Evolutionary conservation across 2,113 vertebrate genomes (phyloP).

Genomic region (Sphaerodactylus townsendi): DNA sequence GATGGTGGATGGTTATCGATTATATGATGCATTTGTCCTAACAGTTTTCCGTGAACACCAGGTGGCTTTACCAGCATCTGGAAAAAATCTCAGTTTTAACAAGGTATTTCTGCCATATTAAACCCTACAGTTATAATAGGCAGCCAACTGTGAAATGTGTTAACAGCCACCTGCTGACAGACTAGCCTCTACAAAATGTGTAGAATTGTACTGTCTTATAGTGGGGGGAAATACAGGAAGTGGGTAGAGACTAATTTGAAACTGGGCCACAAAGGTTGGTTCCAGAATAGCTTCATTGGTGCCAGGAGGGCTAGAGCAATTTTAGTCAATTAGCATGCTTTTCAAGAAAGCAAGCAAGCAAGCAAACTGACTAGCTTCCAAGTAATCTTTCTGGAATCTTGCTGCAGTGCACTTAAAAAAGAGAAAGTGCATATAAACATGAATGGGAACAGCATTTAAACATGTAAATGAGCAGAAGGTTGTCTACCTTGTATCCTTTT

Average conservation of each 20-base stretch:
- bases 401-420: not conserved
- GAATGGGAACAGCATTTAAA: not conserved
- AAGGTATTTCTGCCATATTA: slow-evolving; percentile 23
- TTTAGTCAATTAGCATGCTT: too few species aligned
- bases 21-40: slow-evolving; percentile 12
- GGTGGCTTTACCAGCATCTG: not conserved
- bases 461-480: not conserved
- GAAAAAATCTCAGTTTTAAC: slow-evolving; percentile 27
- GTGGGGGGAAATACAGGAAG: slow-evolving; percentile 57
- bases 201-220: slow-evolving; percentile 55
- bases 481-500: not conserved
- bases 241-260: slow-evolving; percentile 54
- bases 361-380: too few species aligned
- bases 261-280: slow-evolving; percentile 45
- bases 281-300: slow-evolving; percentile 47
- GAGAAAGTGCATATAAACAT: too few species aligned
- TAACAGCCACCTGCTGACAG: slow-evolving; percentile 52
- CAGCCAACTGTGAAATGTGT: slow-evolving; percentile 63
- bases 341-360: too few species aligned
- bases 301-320: slow-evolving; percentile 42
- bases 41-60: slow-evolving; percentile 2
- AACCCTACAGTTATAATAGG: slow-evolving; percentile 41
- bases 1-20: not conserved
- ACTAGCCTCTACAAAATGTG: slow-evolving; percentile 16
- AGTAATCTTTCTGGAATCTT: not conserved